phyloP scores from a whole-genome alignment of 2,113 vertebrate species.

The Baryphthengus martii region DNA sequence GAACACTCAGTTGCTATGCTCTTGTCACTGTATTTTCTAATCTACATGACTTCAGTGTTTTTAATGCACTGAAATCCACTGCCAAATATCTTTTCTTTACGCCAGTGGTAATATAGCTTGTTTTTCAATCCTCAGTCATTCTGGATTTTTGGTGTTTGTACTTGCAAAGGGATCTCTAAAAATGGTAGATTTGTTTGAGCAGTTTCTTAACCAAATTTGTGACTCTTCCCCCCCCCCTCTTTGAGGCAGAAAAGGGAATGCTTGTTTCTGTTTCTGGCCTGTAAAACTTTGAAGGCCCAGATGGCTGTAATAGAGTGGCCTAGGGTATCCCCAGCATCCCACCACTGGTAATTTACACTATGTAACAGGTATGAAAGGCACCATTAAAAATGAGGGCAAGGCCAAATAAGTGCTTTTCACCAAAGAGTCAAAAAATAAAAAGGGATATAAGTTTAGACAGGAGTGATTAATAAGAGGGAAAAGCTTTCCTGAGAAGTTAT shows the following conservation, averaged over 20 bases:
- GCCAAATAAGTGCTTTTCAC: neutral
- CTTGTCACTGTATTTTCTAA: neutral
- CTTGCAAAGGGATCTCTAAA: neutral
- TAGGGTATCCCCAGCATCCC: rapidly evolving
- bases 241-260: neutral
- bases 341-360: rapidly evolving
- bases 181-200: neutral
- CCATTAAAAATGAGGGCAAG: neutral
- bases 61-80: neutral
- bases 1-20: neutral
- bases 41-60: neutral
- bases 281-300: neutral
- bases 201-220: neutral
- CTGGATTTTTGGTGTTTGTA: neutral
- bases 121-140: neutral
- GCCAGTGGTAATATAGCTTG: neutral
- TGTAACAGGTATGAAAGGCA: neutral
- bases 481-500: neutral
- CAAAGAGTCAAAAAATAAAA: neutral
- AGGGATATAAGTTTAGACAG: neutral
- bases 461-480: neutral
- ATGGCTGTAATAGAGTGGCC: rapidly evolving
- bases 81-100: neutral
- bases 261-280: neutral
- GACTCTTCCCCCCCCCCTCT: rapidly evolving